Evolutionary conservation across 2,888 invertebrate species (phyloP).

Genomic region (Venustoraphidia nigricollis): DNA sequence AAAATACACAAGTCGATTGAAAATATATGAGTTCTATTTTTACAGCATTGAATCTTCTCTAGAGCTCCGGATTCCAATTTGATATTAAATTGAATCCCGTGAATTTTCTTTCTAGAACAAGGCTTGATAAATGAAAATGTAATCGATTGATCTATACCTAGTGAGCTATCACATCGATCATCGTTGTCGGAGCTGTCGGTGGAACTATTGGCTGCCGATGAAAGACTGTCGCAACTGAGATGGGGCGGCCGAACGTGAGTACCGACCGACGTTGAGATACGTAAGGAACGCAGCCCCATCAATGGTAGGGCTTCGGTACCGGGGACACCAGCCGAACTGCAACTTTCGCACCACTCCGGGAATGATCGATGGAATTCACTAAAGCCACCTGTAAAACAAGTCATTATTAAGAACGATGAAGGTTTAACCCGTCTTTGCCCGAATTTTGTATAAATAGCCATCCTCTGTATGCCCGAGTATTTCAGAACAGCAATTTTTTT

Average conservation of each 20-base stretch:
- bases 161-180: constrained; percentile 31
- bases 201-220: constrained; percentile 27
- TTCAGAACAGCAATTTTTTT: too few species aligned
- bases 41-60: too few species aligned
- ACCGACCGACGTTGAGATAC: constrained; percentile 23
- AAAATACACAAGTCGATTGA: too few species aligned
- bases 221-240: constrained; percentile 24
- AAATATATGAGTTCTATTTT: too few species aligned
- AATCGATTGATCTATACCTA: constrained; percentile 17
- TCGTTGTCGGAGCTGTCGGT: constrained; percentile 30
- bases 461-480: too few species aligned
- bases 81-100: too few species aligned
- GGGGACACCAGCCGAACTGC: constrained; percentile 31
- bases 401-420: too few species aligned
- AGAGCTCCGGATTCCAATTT: too few species aligned
- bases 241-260: constrained; percentile 17
- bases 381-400: constrained; percentile 60
- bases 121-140: too few species aligned
- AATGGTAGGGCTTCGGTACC: constrained; percentile 23
- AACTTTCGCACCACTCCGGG: constrained; percentile 84
- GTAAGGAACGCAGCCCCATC: constrained; percentile 24
- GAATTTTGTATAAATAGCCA: too few species aligned
- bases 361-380: constrained; percentile 66
- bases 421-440: too few species aligned
- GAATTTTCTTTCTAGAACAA: too few species aligned